Evolutionary conservation across 2,888 invertebrate species (phyloP), one percentile per base, ranked within the genome.

Genomic region (Rotaria macrura): DNA sequence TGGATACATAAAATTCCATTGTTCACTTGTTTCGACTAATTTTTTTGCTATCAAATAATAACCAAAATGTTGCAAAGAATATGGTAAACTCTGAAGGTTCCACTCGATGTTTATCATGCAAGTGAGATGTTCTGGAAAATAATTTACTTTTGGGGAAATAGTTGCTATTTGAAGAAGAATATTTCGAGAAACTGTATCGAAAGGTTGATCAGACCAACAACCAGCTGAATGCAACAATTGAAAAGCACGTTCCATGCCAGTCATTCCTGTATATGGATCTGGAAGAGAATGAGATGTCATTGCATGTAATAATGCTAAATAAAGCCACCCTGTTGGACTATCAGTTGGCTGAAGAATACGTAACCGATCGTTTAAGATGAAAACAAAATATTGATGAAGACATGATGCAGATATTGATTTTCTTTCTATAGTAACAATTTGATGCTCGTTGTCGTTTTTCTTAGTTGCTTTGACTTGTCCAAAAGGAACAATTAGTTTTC

Each of bases 171-270:
- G 79, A 43, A 23, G 40, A 43, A 79, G 79, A 40, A 79, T 79
- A 43, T 79, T 40, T 40, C 20, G 40, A 0, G 79, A 1, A 25
- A 79, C 3, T 3, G 25, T 9, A 43, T 79, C 79, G n/a, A 25
- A 79, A 9, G 79, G 43, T 79, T 79, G 79, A 43, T 79, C n/a
- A 43, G 79, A 43, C 79, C 79, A 79, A 43, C 40, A 43, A n/a
- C 79, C 79, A 3, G 43, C 79, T 43, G 79, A 79, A 23, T 79
- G 2, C 23, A 79, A 14, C 9, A 79, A 79, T 79, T 79, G 79
- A 79, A 79, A 79, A 1, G 79, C 12, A 79, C 79, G 79, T 79
- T 79, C 79, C 79, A 79, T 79, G 1, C 79, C 79, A n/a, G 79
- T 79, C 79, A 79, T 79, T 79, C 79, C 40, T 9, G 79, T 79